These are phyloP conservation scores for Danio aesculapii DNA, from an alignment of 2,797 vertebrate species.

Conservation along the genomic window DNA sequence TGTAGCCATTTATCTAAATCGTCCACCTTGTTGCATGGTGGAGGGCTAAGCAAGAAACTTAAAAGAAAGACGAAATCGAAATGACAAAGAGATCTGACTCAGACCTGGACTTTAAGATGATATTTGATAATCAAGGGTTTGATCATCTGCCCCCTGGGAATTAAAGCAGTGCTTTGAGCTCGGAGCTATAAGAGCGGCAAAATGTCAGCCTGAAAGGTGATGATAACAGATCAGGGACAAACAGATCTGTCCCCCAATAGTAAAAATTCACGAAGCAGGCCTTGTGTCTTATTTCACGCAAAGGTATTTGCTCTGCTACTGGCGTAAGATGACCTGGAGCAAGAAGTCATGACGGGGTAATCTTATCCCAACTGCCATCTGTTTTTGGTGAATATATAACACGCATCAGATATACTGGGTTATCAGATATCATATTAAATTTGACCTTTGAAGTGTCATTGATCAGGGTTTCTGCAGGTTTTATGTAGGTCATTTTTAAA, in stretches of 20 bases:
- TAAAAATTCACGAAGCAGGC: not conserved
- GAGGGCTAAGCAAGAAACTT: slow-evolving; percentile 8
- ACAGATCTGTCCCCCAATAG: not conserved
- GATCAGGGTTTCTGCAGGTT: no score
- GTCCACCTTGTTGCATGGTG: slow-evolving; percentile 55
- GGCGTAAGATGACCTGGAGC: not conserved
- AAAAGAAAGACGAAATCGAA: not conserved
- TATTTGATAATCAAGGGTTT: slow-evolving; percentile 30
- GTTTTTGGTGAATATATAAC: slow-evolving; percentile 9
- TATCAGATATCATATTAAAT: not conserved
- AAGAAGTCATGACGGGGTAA: not conserved
- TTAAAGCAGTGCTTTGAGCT: slow-evolving; percentile 12
- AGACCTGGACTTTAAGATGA: slow-evolving; percentile 6
- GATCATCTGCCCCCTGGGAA: not conserved
- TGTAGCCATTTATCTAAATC: slow-evolving; percentile 76
- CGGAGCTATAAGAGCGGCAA: slow-evolving; percentile 12
- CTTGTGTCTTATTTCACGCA: not conserved
- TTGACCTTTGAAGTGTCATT: not conserved
- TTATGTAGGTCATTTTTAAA: no score
- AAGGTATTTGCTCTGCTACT: slow-evolving; percentile 13
- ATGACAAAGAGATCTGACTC: not conserved
- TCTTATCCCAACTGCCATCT: not conserved
- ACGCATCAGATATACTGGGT: not conserved
- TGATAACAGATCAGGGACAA: not conserved
- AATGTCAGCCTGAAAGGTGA: slow-evolving; percentile 36